Percentiles rank a stretch among this genome's conserved stretches.
These are phyloP conservation scores for Anagyrus pseudococci DNA, from an alignment of 2,888 invertebrate genomes.

Conservation along the genomic window DNA sequence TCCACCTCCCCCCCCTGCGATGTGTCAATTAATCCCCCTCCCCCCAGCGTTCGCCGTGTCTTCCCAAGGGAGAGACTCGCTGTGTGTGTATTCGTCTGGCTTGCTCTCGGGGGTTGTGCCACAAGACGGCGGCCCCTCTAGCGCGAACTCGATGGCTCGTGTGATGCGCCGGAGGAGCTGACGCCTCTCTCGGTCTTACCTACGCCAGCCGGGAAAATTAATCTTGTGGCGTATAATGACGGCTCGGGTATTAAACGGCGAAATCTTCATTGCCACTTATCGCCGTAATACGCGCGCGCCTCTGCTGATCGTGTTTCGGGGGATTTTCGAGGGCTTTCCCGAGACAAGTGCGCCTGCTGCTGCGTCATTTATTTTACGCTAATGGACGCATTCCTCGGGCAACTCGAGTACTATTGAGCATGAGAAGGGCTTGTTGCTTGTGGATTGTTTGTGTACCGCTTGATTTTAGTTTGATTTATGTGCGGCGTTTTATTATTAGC, in stretches of 20 bases:
- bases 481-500: too few species aligned
- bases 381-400: too few species aligned
- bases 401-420: too few species aligned
- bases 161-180: conserved; percentile 5
- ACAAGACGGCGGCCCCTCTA: not conserved
- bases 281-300: too few species aligned
- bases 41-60: conserved; percentile 33
- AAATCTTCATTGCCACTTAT: conserved; percentile 40
- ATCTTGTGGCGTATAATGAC: conserved; percentile 35
- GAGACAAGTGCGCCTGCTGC: too few species aligned
- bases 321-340: too few species aligned
- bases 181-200: conserved; percentile 5
- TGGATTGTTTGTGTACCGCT: too few species aligned
- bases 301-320: not conserved
- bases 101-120: conserved; percentile 49
- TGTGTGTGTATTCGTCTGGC: too few species aligned
- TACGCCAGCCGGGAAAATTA: conserved; percentile 32
- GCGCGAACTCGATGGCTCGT: conserved; percentile 21
- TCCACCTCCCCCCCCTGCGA: conserved; percentile 40
- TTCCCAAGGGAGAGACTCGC: too few species aligned
- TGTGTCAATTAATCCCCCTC: conserved; percentile 62
- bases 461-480: too few species aligned
- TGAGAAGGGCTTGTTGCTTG: too few species aligned
- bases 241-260: conserved; percentile 23
- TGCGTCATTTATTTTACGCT: too few species aligned